These are phyloP conservation scores for Mallotus villosus DNA, from an alignment of 2,797 vertebrate species.

Conservation along the genomic window DNA sequence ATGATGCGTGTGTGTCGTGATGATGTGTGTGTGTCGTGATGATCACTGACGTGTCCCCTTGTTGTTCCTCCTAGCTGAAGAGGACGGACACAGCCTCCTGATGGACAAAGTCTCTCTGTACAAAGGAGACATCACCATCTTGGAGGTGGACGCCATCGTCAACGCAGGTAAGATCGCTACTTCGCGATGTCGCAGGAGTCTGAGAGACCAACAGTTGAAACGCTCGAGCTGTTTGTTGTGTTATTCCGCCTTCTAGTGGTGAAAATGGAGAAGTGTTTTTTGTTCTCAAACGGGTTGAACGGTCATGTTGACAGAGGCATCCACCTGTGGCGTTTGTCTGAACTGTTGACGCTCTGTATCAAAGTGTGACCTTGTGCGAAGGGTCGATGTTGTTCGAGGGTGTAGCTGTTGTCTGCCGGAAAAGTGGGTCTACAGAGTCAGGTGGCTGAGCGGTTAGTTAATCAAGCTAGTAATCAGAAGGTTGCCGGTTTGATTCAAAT, in stretches of 20 bases:
- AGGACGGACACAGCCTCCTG: conserved; percentile 71
- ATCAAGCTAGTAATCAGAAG: too few relatives aligned
- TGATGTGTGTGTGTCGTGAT: not conserved
- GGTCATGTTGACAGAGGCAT: not conserved
- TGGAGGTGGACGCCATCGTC: conserved; percentile 96
- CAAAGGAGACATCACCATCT: conserved; percentile 93
- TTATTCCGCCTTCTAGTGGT: conserved; percentile 71
- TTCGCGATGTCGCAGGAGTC: not conserved
- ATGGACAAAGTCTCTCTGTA: conserved; percentile 94
- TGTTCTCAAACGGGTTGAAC: not conserved
- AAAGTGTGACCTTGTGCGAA: too few relatives aligned
- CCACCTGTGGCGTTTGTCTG: not conserved
- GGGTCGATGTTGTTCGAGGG: too few relatives aligned
- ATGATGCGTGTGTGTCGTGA: not conserved
- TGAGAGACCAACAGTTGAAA: not conserved
- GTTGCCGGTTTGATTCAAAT: too few relatives aligned
- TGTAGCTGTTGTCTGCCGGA: too few relatives aligned
- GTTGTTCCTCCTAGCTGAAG: conserved; percentile 73
- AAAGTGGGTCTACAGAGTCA: too few relatives aligned
- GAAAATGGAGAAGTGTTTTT: conserved; percentile 11
- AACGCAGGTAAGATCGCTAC: conserved; percentile 90
- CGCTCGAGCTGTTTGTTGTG: conserved; percentile 21
- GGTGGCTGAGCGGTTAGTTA: too few relatives aligned
- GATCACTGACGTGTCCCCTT: not conserved
- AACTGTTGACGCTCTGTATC: not conserved